Evolutionary conservation across 2,888 invertebrate genomes (phyloP), one percentile per base, ranked within the genome.

Genomic region (Saturnia japonica): DNA sequence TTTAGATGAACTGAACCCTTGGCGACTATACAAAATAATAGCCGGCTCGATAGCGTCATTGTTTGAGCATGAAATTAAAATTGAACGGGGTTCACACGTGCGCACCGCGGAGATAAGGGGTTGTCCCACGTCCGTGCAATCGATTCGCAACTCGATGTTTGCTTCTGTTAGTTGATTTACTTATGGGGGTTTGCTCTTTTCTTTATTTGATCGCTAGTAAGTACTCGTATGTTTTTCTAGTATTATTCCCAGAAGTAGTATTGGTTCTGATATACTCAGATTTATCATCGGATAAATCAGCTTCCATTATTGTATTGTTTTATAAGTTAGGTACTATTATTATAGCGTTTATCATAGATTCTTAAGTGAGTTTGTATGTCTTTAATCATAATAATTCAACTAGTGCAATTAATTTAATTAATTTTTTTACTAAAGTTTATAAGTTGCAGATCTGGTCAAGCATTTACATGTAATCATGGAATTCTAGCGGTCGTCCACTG

Each of bases 31-130:
- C 90, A 91, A 91, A 92, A 93, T 93, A 93, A 93, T 93, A 91
- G 93, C 88, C 80, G 85, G 88, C 88, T 90, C 91, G 92, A 93
- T 93, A 91, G 87, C 93, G 91, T 88, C 93, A 94, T 94, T 94
- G 93, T 93, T 94, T 94, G 93, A 93, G 93, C 93, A 94, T 94
- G 93, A 94, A 94, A 94, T 94, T 94, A 94, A 94, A 94, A 93
- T 93, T 92, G 93, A 92, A 89, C 91, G 89, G 88, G 88, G 90
- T 93, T 94, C 93, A 93, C 93, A 94, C 93, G 93, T 94, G 93
- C 93, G 91, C 91, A 88, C 83, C 73, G 88, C 83, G 78, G 83
- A 90, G 93, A 94, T 93, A 93, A 93, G 93, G 92, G 93, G 90
- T 88, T 86, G 85, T 83, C 82, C 82, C 81, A 81, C 78, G 79